Base-by-base conservation (phyloP, 2,888 invertebrate species). In the Junonia oenone region DNA sequence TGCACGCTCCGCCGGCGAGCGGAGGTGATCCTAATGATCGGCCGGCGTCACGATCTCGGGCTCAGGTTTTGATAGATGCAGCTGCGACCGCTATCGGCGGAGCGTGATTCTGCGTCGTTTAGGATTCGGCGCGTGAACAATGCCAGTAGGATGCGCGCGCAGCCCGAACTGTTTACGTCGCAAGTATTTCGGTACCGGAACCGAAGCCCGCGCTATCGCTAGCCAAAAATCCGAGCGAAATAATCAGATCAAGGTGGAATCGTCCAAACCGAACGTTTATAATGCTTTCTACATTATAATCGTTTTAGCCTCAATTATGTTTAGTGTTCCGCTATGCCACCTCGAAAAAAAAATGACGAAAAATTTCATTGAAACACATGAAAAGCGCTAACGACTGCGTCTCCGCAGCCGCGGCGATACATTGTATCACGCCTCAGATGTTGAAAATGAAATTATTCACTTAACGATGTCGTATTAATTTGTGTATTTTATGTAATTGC, bases 171-270 rank as follows among this genome's bases (percentile, higher is more conserved):
- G 83, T 83, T 83, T 82, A 82, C 82, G 81, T 76, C 77, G 83
- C 68, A 74, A 58, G 75, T 87, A 85, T 87, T 86, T 85, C 77
- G 66, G 84, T 78, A 78, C 85, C 86, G 86, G 86, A 87, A 86
- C 83, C 76, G 74, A 69, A 67, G 57, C 51, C 65, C 72, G 74
- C 74, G 67, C 77, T 74, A 75, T 74, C 75, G 80, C 75, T 73
- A 76, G 84, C 83, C 83, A 82, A 84, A 78, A 81, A 76, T 75
- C 74, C 71, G 73, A 70, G 73, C 76, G 62, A 69, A 75, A 81
- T 76, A 81, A 80, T 80, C 82, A 69, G 84, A 83, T 83, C 86
- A 85, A 84, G 86, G 85, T 81, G 75, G 80, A 63, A 56, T 52
- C 59, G 62, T 38, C 56, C 51, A 46, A 55, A 55, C 51, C 51